Evolutionary conservation across 2,113 vertebrate genomes (phyloP), one percentile per base, ranked within the genome.

Genomic region (Pterocles burchelli): DNA sequence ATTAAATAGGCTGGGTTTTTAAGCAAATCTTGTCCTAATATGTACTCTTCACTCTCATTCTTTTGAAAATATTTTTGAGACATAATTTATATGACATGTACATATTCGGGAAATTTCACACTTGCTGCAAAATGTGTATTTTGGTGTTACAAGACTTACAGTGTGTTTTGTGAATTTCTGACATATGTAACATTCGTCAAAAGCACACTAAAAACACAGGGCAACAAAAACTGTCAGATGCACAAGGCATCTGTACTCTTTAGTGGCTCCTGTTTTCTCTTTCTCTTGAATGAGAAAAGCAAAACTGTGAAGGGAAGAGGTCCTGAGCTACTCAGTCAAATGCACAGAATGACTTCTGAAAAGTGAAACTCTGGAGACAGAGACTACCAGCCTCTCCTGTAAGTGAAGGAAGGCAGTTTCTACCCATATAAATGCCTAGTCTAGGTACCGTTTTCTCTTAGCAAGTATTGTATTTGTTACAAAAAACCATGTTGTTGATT

Each of bases 121-220:
- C 48, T 74, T 77, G 8, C 36, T 85, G n/a, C 66, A 71, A 91
- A 90, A 82, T 75, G 15, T 75, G 66, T 43, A 71, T 90, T 95
- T 93, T 83, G 43, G 25, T 92, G 49, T 94, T 95, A 91, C 28
- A 73, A 94, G 57, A 94, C 59, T 66, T 86, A 28, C 48, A 87
- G 33, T 11, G 33, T 85, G 80, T 91, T 96, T 97, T 89, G 82
- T 84, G 41, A 87, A 70, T 93, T 94, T 95, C n/a, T 81, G 62
- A 85, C 46, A 70, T 57, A 82, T 15, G 38, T 13, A 92, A 41
- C 36, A 48, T 49, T 89, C 54, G 72, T 61, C 45, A 88, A 89
- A 95, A 85, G 10, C 81, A 52, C 74, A 68, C n/a, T 82, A 76
- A 81, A 96, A 96, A 38, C 26, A 85, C 34, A 91, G 54, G 24